A percentile compares a stretch with the other conserved stretches of the same genome.
Conservation (phyloP, 2,797 vertebrate species). For the Austrolebias charrua region DNA sequence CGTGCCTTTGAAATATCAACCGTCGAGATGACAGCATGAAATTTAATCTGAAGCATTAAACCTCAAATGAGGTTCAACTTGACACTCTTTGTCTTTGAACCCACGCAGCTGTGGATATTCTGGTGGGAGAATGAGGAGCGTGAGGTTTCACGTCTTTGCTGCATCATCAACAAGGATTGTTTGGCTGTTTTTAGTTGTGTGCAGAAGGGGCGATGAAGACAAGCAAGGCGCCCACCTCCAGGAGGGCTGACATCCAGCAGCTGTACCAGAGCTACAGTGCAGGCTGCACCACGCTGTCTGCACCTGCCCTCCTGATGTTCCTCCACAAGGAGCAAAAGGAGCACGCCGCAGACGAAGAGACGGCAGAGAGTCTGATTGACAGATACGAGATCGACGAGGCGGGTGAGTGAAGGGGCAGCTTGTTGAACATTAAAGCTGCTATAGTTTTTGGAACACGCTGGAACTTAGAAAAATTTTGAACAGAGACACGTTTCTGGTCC, state of each 20-base stretch:
- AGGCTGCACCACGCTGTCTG: constrained; percentile 58
- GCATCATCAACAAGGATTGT: background rate
- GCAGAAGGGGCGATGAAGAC: constrained; percentile 31
- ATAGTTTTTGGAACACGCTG: too few species aligned
- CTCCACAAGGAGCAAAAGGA: constrained; percentile 80
- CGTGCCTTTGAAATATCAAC: constrained; percentile 38
- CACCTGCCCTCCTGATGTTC: constrained; percentile 72
- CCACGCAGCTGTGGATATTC: background rate
- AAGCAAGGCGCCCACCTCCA: constrained; percentile 46
- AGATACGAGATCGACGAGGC: constrained; percentile 84
- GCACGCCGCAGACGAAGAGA: constrained; percentile 41
- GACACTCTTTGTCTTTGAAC: constrained; percentile 1
- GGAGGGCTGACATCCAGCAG: constrained; percentile 73
- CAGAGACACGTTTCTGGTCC: too few species aligned
- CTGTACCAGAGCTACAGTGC: constrained; percentile 75
- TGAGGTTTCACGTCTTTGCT: constrained; percentile 2
- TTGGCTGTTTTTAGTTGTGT: constrained; percentile 23
- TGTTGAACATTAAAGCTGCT: constrained; percentile 29
- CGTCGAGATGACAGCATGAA: constrained; percentile 23
- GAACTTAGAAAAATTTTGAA: too few species aligned
- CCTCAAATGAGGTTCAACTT: constrained; percentile 21
- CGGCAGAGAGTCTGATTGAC: constrained; percentile 75
- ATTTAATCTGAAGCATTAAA: constrained; percentile 5
- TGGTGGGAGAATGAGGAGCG: background rate
- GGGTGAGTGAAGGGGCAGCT: constrained; percentile 69